Conservation (phyloP, 2,888 invertebrate species). For the Agonopterix subpropinquella region DNA sequence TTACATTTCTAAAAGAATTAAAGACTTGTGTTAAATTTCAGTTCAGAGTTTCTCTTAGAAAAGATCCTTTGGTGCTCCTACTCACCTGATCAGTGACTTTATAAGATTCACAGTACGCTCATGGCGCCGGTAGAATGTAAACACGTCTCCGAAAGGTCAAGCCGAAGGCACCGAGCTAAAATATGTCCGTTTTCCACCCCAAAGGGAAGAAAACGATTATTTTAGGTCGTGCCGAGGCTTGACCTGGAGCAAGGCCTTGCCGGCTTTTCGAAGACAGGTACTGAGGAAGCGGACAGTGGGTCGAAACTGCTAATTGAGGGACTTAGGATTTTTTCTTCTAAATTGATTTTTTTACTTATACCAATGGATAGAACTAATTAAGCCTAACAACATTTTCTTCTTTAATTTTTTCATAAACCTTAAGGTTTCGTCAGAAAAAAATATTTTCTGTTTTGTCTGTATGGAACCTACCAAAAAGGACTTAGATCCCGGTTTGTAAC, state of each 20-base stretch:
- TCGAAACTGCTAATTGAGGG: too few relatives aligned
- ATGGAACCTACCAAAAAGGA: too few relatives aligned
- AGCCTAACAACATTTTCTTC: too few relatives aligned
- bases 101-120: slow-evolving; percentile 3
- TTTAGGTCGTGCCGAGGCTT: slow-evolving; percentile 7
- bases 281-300: slow-evolving; percentile 3
- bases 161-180: slow-evolving; percentile 2
- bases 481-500: too few relatives aligned
- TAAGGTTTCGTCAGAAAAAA: too few relatives aligned
- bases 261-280: slow-evolving; percentile 1
- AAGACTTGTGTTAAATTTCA: background rate
- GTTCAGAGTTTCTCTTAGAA: background rate
- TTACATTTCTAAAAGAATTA: background rate
- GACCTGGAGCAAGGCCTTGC: slow-evolving; percentile 5
- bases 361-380: too few relatives aligned
- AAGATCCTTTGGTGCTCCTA: background rate
- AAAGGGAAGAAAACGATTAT: slow-evolving; percentile 10
- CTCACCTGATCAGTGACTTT: too few relatives aligned
- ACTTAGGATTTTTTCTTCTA: too few relatives aligned
- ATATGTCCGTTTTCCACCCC: slow-evolving; percentile 9
- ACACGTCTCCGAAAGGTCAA: slow-evolving; percentile 3
- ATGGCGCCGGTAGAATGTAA: slow-evolving; percentile 2
- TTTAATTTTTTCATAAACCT: too few relatives aligned
- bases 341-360: too few relatives aligned
- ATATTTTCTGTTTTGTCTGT: too few relatives aligned